Percentiles rank a stretch among this genome's conserved stretches.
Evolutionary conservation across 2,797 vertebrate genomes (phyloP).

Genomic region (Phrynocephalus forsythii): DNA sequence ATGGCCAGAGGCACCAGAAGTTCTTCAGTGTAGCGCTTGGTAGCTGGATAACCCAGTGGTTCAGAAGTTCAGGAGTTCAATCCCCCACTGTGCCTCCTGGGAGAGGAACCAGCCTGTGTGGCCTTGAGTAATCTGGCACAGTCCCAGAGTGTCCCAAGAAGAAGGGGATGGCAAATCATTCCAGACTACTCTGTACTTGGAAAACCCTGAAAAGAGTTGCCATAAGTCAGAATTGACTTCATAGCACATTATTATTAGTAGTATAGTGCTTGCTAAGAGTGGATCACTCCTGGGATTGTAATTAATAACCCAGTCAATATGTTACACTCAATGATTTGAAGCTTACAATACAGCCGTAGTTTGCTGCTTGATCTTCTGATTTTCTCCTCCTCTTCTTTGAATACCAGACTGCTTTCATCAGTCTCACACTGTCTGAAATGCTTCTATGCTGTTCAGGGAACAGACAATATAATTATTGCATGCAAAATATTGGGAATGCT

Average conservation of each 20-base stretch:
- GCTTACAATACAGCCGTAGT: background rate
- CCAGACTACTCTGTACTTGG: too few species aligned
- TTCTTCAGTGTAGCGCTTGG: constrained; percentile 37
- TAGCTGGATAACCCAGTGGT: constrained; percentile 38
- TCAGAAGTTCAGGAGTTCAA: too few species aligned
- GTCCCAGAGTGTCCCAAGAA: too few species aligned
- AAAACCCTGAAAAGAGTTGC: too few species aligned
- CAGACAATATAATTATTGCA: background rate
- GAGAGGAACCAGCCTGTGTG: too few species aligned
- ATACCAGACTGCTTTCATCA: background rate
- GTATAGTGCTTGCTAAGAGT: constrained; percentile 34
- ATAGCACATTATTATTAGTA: too few species aligned
- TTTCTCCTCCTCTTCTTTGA: background rate
- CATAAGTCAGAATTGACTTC: too few species aligned
- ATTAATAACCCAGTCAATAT: background rate
- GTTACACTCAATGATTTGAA: constrained; percentile 3
- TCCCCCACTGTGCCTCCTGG: too few species aligned
- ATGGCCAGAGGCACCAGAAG: constrained; percentile 43
- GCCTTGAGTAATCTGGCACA: too few species aligned
- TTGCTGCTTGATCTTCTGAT: background rate
- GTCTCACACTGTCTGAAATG: constrained; percentile 5
- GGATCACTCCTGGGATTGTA: constrained; percentile 42
- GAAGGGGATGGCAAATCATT: too few species aligned
- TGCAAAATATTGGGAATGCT: background rate
- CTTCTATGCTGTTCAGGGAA: background rate